Percentiles rank a stretch among this genome's conserved stretches.
These are phyloP conservation scores for Mormyrus iriodes DNA, from an alignment of 2,113 vertebrate genomes.

Conservation along the genomic window DNA sequence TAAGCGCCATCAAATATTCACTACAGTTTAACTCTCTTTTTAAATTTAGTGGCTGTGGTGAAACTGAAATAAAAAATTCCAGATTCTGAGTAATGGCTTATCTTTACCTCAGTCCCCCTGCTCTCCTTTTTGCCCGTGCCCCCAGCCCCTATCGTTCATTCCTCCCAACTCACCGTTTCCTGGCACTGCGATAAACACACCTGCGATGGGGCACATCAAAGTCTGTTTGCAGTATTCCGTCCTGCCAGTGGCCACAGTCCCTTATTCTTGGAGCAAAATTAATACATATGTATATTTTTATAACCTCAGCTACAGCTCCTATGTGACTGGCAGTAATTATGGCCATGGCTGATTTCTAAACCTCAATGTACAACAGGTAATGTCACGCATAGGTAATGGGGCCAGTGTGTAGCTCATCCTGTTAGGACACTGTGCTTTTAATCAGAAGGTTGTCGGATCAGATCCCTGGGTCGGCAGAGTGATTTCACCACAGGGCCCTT, in stretches of 20 bases:
- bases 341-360: not conserved
- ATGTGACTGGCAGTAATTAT: not conserved
- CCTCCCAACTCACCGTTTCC: not conserved
- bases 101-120: not conserved
- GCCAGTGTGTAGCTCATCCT: not conserved
- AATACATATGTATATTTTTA: not conserved
- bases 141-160: not conserved
- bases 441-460: not conserved
- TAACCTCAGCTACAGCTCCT: not conserved
- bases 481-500: not conserved
- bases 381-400: not conserved
- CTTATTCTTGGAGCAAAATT: not conserved
- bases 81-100: constrained; percentile 21
- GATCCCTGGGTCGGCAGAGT: not conserved
- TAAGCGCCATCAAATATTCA: constrained; percentile 46
- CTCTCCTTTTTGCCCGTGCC: not conserved
- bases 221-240: not conserved
- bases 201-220: not conserved
- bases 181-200: not conserved
- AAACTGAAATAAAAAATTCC: constrained; percentile 38
- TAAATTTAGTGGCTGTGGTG: constrained; percentile 40
- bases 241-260: not conserved
- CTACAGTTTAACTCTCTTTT: constrained; percentile 33
- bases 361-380: not conserved
- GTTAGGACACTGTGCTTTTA: not conserved